phyloP scores from a whole-genome alignment of 2,888 invertebrate genomes.

The Sarcophaga carnaria region DNA sequence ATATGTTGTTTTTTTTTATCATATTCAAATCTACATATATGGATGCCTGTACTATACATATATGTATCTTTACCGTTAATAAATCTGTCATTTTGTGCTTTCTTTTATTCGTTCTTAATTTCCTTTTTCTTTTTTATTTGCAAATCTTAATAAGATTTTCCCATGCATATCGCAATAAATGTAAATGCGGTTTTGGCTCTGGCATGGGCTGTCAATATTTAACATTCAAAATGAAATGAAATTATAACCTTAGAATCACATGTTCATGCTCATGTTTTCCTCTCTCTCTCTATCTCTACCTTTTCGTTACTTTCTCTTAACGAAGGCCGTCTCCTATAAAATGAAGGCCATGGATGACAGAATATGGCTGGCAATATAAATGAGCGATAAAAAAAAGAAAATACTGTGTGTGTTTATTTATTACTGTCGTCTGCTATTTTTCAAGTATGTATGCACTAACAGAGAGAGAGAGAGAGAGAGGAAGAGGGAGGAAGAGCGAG shows the following conservation, averaged over 20 bases:
- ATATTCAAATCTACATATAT: too few species aligned
- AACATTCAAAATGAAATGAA: background rate
- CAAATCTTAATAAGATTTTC: background rate
- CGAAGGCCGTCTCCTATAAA: conserved; percentile 14
- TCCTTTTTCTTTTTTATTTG: background rate
- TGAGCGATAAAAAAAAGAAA: background rate
- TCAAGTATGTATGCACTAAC: background rate
- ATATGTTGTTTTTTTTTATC: conserved; percentile 1
- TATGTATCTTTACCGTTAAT: too few species aligned
- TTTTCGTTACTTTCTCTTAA: background rate
- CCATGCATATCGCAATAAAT: background rate
- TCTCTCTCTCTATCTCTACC: background rate
- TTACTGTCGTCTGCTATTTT: conserved; percentile 8
- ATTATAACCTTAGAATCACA: conserved; percentile 2
- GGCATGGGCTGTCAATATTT: background rate
- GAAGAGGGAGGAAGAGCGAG: background rate
- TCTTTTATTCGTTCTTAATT: background rate
- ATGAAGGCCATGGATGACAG: conserved; percentile 24
- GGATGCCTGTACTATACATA: too few species aligned
- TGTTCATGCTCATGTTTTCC: background rate
- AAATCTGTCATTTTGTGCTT: background rate
- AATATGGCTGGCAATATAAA: background rate
- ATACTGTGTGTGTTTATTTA: background rate
- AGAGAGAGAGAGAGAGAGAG: background rate
- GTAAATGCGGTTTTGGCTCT: too few species aligned